Evolutionary conservation across 2,888 invertebrate species (phyloP).

Genomic region (Lochmaea crataegi): DNA sequence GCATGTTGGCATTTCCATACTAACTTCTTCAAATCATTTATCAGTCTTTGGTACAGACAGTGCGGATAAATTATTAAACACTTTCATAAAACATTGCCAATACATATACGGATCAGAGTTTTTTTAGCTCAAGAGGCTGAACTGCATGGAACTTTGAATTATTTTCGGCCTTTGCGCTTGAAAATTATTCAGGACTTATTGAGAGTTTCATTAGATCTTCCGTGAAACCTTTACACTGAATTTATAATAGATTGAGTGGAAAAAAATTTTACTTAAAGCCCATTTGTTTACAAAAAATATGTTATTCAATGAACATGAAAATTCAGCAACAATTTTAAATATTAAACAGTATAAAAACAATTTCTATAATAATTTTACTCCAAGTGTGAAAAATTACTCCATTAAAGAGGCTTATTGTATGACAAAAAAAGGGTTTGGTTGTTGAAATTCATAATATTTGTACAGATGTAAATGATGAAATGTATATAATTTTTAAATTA

Average conservation of each 20-base stretch:
- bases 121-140: slow-evolving; percentile 4
- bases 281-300: neutral
- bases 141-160: slow-evolving; percentile 7
- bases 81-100: too few species aligned
- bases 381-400: too few species aligned
- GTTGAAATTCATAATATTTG: too few species aligned
- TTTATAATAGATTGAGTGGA: neutral
- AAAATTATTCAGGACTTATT: slow-evolving; percentile 3
- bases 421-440: too few species aligned
- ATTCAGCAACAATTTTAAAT: too few species aligned
- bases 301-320: neutral
- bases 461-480: too few species aligned
- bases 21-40: neutral
- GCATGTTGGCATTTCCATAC: slow-evolving; percentile 6
- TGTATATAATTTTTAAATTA: too few species aligned
- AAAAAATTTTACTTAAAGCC: neutral
- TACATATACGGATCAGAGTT: too few species aligned
- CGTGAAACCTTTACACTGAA: too few species aligned
- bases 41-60: slow-evolving; percentile 9
- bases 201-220: too few species aligned
- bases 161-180: neutral
- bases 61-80: slow-evolving; percentile 1
- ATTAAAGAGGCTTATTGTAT: neutral
- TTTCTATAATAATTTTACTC: too few species aligned
- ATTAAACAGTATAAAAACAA: too few species aligned